These are phyloP conservation scores for Psilopsiagon aymara DNA, from an alignment of 2,113 vertebrate species.

Conservation along the genomic window DNA sequence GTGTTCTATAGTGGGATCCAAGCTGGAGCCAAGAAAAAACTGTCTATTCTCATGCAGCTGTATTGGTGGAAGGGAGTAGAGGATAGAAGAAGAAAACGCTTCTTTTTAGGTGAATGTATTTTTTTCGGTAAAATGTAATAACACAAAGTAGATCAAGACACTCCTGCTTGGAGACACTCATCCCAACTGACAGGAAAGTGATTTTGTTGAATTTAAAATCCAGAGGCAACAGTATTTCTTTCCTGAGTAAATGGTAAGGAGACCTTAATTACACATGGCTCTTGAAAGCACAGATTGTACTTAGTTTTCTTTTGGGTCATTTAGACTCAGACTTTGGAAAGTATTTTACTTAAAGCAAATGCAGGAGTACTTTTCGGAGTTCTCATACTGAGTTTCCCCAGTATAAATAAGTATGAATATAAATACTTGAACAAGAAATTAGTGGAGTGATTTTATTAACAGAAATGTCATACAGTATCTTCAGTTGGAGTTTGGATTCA, in stretches of 20 bases:
- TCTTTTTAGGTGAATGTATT: neutral
- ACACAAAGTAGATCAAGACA: neutral
- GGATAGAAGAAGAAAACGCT: neutral
- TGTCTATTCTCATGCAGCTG: neutral
- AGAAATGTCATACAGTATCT: neutral
- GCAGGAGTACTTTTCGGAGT: neutral
- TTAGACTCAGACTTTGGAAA: neutral
- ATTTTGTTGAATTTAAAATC: conserved; percentile 30
- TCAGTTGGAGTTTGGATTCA: neutral
- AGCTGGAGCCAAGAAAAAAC: neutral
- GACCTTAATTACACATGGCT: conserved; percentile 5
- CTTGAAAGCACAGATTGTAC: conserved; percentile 8
- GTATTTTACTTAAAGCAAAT: neutral
- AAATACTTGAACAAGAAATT: neutral
- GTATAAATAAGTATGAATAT: neutral
- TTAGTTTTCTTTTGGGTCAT: neutral
- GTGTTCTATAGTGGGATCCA: neutral
- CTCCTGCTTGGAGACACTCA: neutral
- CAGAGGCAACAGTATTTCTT: conserved; percentile 22
- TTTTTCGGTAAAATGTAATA: neutral
- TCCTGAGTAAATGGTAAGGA: neutral
- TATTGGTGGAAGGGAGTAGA: neutral
- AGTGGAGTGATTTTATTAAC: neutral
- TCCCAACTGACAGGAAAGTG: conserved; percentile 6
- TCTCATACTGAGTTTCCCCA: neutral